Percentiles rank a stretch among this genome's conserved stretches.
Evolutionary conservation across 2,113 vertebrate species (phyloP).

Genomic region (Eublepharis macularius): DNA sequence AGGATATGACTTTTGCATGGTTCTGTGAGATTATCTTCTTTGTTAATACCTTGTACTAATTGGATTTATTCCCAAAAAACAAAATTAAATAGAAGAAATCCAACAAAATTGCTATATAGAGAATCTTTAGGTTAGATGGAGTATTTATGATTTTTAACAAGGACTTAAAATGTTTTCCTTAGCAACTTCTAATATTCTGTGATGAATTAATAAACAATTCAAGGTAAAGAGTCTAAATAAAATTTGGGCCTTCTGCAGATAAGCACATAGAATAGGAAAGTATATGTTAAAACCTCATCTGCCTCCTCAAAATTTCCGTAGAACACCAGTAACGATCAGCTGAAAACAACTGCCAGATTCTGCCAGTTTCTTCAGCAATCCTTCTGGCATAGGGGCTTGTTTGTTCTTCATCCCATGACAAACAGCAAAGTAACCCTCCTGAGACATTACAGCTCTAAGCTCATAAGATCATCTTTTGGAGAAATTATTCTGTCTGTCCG

Average conservation of each 20-base stretch:
- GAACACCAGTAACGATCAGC: background rate
- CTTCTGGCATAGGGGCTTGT: background rate
- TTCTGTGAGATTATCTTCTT: background rate
- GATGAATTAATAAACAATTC: background rate
- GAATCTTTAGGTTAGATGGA: too few species aligned
- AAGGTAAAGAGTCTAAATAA: background rate
- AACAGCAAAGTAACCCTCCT: slow-evolving; percentile 9
- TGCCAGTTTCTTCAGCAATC: background rate
- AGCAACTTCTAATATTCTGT: background rate
- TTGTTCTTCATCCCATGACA: slow-evolving; percentile 16
- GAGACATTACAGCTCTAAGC: background rate
- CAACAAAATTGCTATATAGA: too few species aligned
- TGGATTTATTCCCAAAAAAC: background rate
- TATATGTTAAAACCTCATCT: background rate
- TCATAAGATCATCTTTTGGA: background rate
- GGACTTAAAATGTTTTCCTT: background rate
- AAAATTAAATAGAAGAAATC: background rate
- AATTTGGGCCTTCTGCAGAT: slow-evolving; percentile 4
- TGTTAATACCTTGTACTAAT: background rate
- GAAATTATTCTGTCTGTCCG: background rate
- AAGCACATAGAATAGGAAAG: background rate
- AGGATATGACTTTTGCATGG: background rate
- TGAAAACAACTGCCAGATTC: slow-evolving; percentile 22
- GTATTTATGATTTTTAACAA: too few species aligned
- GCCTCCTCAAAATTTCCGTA: background rate